Evolutionary conservation across 2,888 invertebrate genomes (phyloP), one percentile per base, ranked within the genome.

Genomic region (Hirudinaria manillensis): DNA sequence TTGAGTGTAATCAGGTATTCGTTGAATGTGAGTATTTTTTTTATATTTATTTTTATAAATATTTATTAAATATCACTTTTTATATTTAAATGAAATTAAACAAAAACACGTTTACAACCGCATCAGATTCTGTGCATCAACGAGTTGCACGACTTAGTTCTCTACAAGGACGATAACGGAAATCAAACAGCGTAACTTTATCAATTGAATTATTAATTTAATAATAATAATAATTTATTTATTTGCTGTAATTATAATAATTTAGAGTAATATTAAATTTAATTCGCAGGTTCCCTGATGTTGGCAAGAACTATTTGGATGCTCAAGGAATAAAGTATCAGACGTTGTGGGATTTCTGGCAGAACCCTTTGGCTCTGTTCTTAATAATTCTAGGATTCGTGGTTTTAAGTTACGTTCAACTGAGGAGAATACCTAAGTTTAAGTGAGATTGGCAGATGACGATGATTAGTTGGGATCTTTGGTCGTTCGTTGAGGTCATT

Each of bases 1-100:
- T 38, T 83, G 75, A 84, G 84, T 78, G 81, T 85, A 36, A 83
- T 85, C 78, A 79, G 83, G 76, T 85, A 83, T 79, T 79, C 81
- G 55, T 77, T 84, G 32, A 81, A 78, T 61, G 78, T 78, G 34
- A 74, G 77, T 78, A 61, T 36, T 29, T 24, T 75, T 53, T 21
- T 21, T 53, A 21, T 21, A 13, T 53, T 53, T 53, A 16, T 53
- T 53, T 53, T 21, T 53, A 16, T 53, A 13, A 21, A 16, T 53
- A 21, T 53, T 53, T 53, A 53, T 53, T 53, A 16, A 61, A 27
- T 16, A 27, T 61, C 24, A 27, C n/a, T 19, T 61, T 61, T 61
- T 7, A 10, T 16, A 45, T 45, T 45, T 45, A 3, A 45, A 45
- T 45, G 45, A 45, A 1, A 10, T 16, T 45, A 16, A 45, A 45